Base-by-base conservation (phyloP, 2,113 vertebrate genomes). In the Cottus gobio region DNA sequence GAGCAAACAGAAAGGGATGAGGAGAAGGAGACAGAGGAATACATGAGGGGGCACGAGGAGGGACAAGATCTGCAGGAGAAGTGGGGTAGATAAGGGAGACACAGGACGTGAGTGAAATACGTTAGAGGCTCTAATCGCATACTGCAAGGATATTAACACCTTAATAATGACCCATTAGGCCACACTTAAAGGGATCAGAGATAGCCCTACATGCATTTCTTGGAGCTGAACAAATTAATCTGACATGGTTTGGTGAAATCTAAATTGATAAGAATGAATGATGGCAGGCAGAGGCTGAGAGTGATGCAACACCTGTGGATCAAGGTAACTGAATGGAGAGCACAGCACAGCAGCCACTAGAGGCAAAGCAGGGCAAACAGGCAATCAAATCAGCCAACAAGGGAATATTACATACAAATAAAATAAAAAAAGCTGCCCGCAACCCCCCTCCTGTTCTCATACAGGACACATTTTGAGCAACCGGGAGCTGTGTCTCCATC, bases 291-390 rank as follows among this genome's bases (percentile, higher is more conserved):
- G 58, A 58, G 58, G 22, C 36, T 37, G 46, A 71, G 52, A 79
- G 80, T 85, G 88, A 85, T 80, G 82, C 84, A 89, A 82, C 89
- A 93, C 91, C 91, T 92, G 92, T 92, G 88, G 90, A 87, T 87
- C 80, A 85, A 87, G 63, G 85, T 85, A 77, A 84, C 80, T 77
- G 62, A 83, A 69, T 44, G 60, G 60, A 54, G 39, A 67, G 7
- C 42, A 30, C 28, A 31, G 67, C 57, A n/a, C 28, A 31, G 67
- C 57, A n/a, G 26, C 58, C 31, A 12, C 13, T 15, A 2, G 42
- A 63, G 28, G 5, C 24, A 50, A 4, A 44, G n/a, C 34, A 16
- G 20, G 22, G 8, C 0, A 24, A 28, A 8, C 34, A 56, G 48
- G 28, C 20, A 5, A 26, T 42, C 12, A 37, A 58, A 69, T 36